phyloP scores from a whole-genome alignment of 1,140 invertebrate genomes.

The Wasmannia auropunctata region DNA sequence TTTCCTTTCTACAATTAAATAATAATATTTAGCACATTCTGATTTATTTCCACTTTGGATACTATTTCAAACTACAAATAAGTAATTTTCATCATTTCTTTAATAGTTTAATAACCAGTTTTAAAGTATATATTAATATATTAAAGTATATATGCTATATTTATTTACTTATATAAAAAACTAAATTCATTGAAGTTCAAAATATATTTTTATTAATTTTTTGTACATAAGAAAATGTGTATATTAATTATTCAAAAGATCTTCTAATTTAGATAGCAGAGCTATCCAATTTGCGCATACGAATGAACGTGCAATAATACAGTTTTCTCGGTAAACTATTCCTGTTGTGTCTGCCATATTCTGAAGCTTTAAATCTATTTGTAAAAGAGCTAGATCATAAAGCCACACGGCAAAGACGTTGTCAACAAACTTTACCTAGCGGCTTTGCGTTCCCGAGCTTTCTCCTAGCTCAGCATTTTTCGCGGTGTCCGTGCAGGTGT shows the following conservation, averaged over 20 bases:
- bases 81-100: neutral
- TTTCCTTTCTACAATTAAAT: neutral
- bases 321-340: neutral
- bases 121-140: too few relatives aligned
- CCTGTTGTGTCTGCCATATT: neutral
- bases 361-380: constrained; percentile 35
- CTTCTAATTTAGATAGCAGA: too few relatives aligned
- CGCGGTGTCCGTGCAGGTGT: constrained; percentile 31
- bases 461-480: constrained; percentile 39
- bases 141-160: too few relatives aligned
- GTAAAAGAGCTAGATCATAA: constrained; percentile 4
- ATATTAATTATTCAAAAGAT: neutral
- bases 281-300: neutral
- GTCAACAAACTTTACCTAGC: constrained; percentile 41
- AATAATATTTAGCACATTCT: neutral
- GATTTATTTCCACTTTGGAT: neutral
- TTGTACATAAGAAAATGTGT: neutral
- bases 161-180: neutral
- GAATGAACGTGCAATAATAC: neutral
- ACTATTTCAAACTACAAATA: neutral
- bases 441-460: constrained; percentile 27
- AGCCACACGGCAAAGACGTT: constrained; percentile 33
- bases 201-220: neutral
- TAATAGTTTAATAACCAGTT: neutral
- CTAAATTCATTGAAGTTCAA: neutral